Percentiles rank a stretch among this genome's conserved stretches.
These are phyloP conservation scores for Triplophysa tibetana DNA, from an alignment of 2,113 vertebrate species.

Conservation along the genomic window DNA sequence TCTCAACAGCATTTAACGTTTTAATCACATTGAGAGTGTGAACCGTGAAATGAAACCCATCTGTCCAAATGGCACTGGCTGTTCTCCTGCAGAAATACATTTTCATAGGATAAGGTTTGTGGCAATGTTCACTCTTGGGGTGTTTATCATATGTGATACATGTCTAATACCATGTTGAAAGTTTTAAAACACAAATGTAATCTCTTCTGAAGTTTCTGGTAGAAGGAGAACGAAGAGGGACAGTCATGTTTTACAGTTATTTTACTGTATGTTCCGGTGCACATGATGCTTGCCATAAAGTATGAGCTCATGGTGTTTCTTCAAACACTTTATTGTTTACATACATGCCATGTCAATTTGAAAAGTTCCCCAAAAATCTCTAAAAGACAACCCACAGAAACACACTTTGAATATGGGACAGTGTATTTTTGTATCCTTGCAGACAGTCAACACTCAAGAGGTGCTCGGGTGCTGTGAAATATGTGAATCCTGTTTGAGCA, in stretches of 20 bases:
- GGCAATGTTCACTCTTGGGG: slow-evolving; percentile 59
- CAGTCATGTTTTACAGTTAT: too few species aligned
- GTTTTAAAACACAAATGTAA: neutral
- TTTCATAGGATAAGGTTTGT: slow-evolving; percentile 67
- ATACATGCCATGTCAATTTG: too few species aligned
- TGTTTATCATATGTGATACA: slow-evolving; percentile 52
- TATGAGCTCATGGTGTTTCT: too few species aligned
- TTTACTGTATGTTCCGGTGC: neutral
- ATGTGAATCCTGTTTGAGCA: too few species aligned
- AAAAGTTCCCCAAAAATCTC: too few species aligned
- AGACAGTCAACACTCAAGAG: neutral
- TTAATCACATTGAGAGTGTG: slow-evolving; percentile 78
- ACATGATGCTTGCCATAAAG: neutral
- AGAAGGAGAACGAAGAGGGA: too few species aligned
- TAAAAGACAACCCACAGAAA: too few species aligned
- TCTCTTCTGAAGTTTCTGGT: slow-evolving; percentile 23
- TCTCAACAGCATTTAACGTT: slow-evolving; percentile 73
- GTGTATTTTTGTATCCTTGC: neutral
- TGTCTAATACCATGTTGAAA: slow-evolving; percentile 59
- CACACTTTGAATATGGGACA: too few species aligned
- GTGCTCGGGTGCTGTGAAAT: too few species aligned
- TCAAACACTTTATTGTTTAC: too few species aligned
- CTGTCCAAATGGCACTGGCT: slow-evolving; percentile 68
- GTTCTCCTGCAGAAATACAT: slow-evolving; percentile 67
- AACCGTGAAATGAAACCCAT: slow-evolving; percentile 80